Percentiles rank a stretch among this genome's conserved stretches.
These are phyloP conservation scores for Scomberomorus guttatus DNA, from an alignment of 2,797 vertebrate genomes.

Conservation along the genomic window DNA sequence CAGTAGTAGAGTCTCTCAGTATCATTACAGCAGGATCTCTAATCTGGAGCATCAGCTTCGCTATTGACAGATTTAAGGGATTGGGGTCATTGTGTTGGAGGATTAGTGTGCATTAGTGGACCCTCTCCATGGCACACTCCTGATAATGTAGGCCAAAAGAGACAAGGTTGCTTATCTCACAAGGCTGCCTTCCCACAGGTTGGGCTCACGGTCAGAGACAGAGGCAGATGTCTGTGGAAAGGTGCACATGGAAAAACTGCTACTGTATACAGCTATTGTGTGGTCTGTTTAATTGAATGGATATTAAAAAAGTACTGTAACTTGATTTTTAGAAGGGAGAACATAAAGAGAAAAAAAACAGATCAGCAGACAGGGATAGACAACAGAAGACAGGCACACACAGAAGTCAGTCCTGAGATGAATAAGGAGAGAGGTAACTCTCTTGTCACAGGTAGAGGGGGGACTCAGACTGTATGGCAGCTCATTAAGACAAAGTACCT, in stretches of 20 bases:
- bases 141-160: slow-evolving; percentile 75
- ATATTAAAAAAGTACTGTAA: neutral
- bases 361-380: slow-evolving; percentile 11
- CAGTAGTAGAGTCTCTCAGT: slow-evolving; percentile 49
- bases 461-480: slow-evolving; percentile 66
- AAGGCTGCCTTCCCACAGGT: slow-evolving; percentile 45
- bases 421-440: slow-evolving; percentile 41
- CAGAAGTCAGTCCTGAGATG: slow-evolving; percentile 28
- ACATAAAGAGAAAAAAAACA: slow-evolving; percentile 6
- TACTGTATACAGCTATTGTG: neutral
- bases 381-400: slow-evolving; percentile 7
- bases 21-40: slow-evolving; percentile 78
- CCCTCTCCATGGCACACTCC: slow-evolving; percentile 70
- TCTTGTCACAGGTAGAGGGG: slow-evolving; percentile 61
- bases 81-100: slow-evolving; percentile 87
- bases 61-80: slow-evolving; percentile 86
- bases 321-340: neutral
- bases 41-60: slow-evolving; percentile 83
- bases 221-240: slow-evolving; percentile 32
- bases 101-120: slow-evolving; percentile 85
- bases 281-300: neutral
- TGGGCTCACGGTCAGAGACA: slow-evolving; percentile 21
- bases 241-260: slow-evolving; percentile 36
- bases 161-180: slow-evolving; percentile 72
- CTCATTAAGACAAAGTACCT: slow-evolving; percentile 77